phyloP scores from a whole-genome alignment of 2,888 invertebrate genomes.

The Anodontia alba region DNA sequence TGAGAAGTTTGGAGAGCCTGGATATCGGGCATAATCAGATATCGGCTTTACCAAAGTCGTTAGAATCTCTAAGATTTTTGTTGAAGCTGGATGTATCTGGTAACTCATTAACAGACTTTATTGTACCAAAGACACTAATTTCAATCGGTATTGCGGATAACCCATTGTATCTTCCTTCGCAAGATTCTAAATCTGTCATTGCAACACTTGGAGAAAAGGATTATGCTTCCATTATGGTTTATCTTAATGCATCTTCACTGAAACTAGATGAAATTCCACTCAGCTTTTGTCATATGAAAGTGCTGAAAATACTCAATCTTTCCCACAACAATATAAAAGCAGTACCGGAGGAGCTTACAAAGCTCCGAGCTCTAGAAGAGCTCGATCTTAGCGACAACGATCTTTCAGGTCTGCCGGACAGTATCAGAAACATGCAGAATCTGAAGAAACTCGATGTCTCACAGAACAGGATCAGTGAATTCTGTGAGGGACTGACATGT shows the following conservation, averaged over 20 bases:
- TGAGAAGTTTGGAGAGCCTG: slow-evolving; percentile 70
- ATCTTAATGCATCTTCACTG: slow-evolving; percentile 74
- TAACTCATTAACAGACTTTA: slow-evolving; percentile 77
- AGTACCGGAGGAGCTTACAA: slow-evolving; percentile 76
- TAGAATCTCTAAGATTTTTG: slow-evolving; percentile 77
- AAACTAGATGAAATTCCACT: slow-evolving; percentile 76
- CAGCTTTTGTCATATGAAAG: slow-evolving; percentile 72
- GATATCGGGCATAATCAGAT: slow-evolving; percentile 72
- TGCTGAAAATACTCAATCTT: slow-evolving; percentile 73
- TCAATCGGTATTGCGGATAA: slow-evolving; percentile 76
- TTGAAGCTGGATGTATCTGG: slow-evolving; percentile 74
- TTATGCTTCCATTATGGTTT: slow-evolving; percentile 73
- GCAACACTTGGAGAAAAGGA: slow-evolving; percentile 72
- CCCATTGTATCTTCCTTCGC: slow-evolving; percentile 72
- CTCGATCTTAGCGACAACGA: slow-evolving; percentile 78
- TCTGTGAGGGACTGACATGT: slow-evolving; percentile 84
- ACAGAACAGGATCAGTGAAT: slow-evolving; percentile 84
- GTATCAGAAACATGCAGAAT: slow-evolving; percentile 72
- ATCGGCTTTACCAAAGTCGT: slow-evolving; percentile 74
- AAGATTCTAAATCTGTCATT: slow-evolving; percentile 71
- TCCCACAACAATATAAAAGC: slow-evolving; percentile 74
- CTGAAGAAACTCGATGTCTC: slow-evolving; percentile 89
- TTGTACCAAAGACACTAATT: slow-evolving; percentile 74
- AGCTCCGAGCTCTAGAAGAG: slow-evolving; percentile 71
- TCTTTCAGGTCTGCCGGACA: slow-evolving; percentile 61